Base-by-base conservation (phyloP, 2,113 vertebrate genomes). In the Clarias magur region DNA sequence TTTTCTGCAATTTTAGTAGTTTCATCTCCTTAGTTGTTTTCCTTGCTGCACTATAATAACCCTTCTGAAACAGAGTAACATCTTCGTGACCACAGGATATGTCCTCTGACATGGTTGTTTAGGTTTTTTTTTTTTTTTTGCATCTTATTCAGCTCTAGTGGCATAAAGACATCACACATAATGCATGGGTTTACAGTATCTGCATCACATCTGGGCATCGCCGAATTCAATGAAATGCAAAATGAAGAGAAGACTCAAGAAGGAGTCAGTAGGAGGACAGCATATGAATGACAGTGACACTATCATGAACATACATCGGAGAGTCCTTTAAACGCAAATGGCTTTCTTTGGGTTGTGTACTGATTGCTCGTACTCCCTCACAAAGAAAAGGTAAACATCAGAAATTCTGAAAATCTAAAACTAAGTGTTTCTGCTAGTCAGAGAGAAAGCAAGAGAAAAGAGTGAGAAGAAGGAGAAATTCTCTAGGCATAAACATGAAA, bases 261-360 rank as follows among this genome's bases (percentile, higher is more conserved):
- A 60, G 67, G n/a, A 87, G 76, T 48, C 19, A 84, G 38, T 30
- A 42, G 75, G 63, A 54, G 25, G 60, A 48, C 27, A 72, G 67
- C 23, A 6, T 89, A 81, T 54, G 81, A 87, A 38, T 70, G 86
- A 89, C 79, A 82, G 60, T 88, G 87, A 82, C 86, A 81, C 27
- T 86, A 82, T 85, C 63, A 82, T 57, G 59, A 85, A 73, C 59
- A 89, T 70, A 88, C 85, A 89, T 84, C 75, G 68, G 83, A 76
- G 67, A 38, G 30, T 88, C 60, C 57, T 83, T 56, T 72, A 83
- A 83, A 80, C 56, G 21, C 56, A 85, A 62, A 83, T 27, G 56
- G 27, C 79, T 82, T 70, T 87, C 72, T 83, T 86, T 83, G 83
- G n/a, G 27, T n/a, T 48, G 72, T 30, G 48, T 54, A 27, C 12